phyloP scores from a whole-genome alignment of 2,797 vertebrate genomes.

The Anguilla megastoma region DNA sequence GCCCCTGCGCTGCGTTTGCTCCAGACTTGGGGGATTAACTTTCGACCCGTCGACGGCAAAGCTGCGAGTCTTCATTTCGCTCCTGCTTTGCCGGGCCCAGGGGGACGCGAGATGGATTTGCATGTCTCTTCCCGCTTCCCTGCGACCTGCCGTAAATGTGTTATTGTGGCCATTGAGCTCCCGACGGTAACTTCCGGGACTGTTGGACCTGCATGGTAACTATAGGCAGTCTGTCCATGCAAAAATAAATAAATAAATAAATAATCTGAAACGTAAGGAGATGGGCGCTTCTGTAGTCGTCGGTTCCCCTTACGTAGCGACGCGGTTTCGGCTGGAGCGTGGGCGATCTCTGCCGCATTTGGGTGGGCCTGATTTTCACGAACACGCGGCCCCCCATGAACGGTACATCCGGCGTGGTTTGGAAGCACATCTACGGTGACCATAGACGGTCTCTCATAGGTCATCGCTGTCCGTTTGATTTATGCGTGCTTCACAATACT shows the following conservation, averaged over 20 bases:
- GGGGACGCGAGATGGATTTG: constrained; percentile 79
- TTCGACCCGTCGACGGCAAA: constrained; percentile 66
- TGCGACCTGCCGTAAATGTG: constrained; percentile 75
- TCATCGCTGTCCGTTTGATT: constrained; percentile 22
- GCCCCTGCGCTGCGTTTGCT: constrained; percentile 58
- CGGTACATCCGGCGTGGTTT: background rate
- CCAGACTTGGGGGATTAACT: constrained; percentile 67
- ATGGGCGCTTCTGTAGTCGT: background rate
- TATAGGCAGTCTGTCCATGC: constrained; percentile 64
- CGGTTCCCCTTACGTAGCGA: background rate
- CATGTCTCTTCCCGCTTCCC: constrained; percentile 73
- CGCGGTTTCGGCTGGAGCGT: background rate
- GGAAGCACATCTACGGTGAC: background rate
- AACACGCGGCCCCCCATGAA: background rate
- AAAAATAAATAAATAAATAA: constrained; percentile 20
- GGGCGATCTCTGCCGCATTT: background rate
- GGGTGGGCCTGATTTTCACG: background rate
- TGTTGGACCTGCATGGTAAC: constrained; percentile 73
- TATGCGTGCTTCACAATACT: constrained; percentile 2
- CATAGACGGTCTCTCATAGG: constrained; percentile 5
- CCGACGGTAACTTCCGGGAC: constrained; percentile 72
- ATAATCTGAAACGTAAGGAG: background rate
- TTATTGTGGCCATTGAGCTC: constrained; percentile 75
- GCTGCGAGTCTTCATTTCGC: constrained; percentile 71
- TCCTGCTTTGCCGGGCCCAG: constrained; percentile 60